Conservation (phyloP, 2,797 vertebrate genomes). For the Amphiprion clarkii region DNA sequence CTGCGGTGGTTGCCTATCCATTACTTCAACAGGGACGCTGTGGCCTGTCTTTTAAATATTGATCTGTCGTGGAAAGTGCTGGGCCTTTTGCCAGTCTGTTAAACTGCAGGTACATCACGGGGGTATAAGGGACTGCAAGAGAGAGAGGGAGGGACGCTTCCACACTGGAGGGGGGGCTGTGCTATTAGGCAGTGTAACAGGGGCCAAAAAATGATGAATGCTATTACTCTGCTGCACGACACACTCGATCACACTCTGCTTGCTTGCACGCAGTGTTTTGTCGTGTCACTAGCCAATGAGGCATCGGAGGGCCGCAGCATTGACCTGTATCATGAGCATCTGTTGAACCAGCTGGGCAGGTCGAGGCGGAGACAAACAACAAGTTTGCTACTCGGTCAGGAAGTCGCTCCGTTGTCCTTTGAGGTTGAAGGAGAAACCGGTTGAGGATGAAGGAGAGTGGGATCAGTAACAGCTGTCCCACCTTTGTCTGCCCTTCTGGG, state of each 20-base stretch:
- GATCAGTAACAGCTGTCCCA: conserved; percentile 74
- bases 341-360: conserved; percentile 69
- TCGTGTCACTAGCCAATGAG: conserved; percentile 42
- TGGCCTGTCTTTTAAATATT: conserved; percentile 79
- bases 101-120: conserved; percentile 59
- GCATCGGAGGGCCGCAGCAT: conserved; percentile 17
- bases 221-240: conserved; percentile 31
- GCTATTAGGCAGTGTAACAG: neutral
- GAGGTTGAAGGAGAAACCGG: conserved; percentile 63
- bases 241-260: conserved; percentile 21
- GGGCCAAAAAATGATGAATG: conserved; percentile 34
- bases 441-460: conserved; percentile 41
- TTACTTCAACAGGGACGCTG: conserved; percentile 70
- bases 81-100: conserved; percentile 70
- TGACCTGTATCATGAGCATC: conserved; percentile 65
- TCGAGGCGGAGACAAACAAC: conserved; percentile 50
- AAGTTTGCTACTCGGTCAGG: conserved; percentile 27
- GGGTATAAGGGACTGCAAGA: conserved; percentile 32
- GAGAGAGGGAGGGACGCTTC: conserved; percentile 15
- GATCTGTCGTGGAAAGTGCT: conserved; percentile 70
- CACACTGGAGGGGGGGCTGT: neutral
- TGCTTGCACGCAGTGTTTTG: conserved; percentile 38
- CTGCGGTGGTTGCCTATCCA: conserved; percentile 61
- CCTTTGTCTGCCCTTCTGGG: conserved; percentile 73
- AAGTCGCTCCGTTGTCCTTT: conserved; percentile 54